Conservation (phyloP, 2,797 vertebrate species). For the Gymnoscopelus microlampas region DNA sequence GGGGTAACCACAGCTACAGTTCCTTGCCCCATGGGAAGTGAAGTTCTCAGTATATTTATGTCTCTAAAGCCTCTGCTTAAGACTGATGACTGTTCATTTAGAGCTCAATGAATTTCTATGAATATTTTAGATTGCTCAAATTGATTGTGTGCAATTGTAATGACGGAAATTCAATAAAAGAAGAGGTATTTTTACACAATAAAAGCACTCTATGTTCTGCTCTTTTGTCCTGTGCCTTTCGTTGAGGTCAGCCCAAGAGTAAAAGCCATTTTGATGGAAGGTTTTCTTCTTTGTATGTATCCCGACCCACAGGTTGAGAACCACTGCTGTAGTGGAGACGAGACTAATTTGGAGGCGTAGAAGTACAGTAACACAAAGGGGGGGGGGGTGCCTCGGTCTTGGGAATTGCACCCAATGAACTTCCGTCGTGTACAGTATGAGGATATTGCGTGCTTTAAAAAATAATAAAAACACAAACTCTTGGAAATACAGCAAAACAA, state of each 20-base stretch:
- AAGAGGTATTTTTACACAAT: constrained; percentile 80
- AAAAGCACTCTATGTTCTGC: constrained; percentile 26
- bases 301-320: too few species aligned
- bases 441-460: constrained; percentile 44
- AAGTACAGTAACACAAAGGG: neutral
- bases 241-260: neutral
- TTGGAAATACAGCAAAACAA: constrained; percentile 23
- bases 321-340: too few species aligned
- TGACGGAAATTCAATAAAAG: constrained; percentile 73
- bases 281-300: neutral
- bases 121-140: constrained; percentile 76
- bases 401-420: constrained; percentile 46
- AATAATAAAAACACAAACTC: constrained; percentile 35
- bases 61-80: constrained; percentile 67
- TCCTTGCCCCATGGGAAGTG: constrained; percentile 50
- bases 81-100: constrained; percentile 78
- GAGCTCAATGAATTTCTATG: constrained; percentile 69
- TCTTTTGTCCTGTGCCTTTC: constrained; percentile 4
- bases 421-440: constrained; percentile 39
- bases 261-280: constrained; percentile 12
- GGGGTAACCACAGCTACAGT: constrained; percentile 28
- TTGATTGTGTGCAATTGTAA: constrained; percentile 76
- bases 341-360: neutral
- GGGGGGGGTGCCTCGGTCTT: neutral
- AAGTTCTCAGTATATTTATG: constrained; percentile 71